Evolutionary conservation across 2,113 vertebrate genomes (phyloP).

Genomic region (Semicossyphus pulcher): DNA sequence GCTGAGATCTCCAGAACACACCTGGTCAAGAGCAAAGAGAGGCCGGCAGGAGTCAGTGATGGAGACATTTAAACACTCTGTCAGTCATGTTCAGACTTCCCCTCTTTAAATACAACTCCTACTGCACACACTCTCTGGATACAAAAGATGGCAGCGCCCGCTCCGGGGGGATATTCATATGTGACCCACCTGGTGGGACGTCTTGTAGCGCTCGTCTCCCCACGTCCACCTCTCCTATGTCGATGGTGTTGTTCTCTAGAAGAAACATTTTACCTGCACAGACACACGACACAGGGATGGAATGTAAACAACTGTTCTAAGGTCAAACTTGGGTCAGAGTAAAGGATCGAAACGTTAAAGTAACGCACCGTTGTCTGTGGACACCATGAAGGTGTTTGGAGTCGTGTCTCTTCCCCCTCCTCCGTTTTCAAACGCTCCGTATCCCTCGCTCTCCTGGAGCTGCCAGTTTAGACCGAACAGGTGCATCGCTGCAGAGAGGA

Average conservation of each 20-base stretch:
- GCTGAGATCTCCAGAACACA: constrained; percentile 97
- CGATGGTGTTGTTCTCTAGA: constrained; percentile 98
- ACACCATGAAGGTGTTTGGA: constrained; percentile 90
- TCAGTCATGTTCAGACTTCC: too few species aligned
- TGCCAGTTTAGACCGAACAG: constrained; percentile 99
- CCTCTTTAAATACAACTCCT: too few species aligned
- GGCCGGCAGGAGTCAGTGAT: too few species aligned
- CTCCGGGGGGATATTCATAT: background rate
- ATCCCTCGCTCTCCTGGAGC: constrained; percentile 94
- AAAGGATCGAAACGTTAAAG: background rate
- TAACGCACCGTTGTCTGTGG: constrained; percentile 91
- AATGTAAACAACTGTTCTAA: background rate
- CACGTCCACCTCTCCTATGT: constrained; percentile 97
- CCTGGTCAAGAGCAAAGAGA: constrained; percentile 68
- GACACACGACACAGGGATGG: background rate
- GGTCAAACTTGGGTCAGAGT: too few species aligned
- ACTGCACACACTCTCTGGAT: too few species aligned
- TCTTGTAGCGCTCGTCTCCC: constrained; percentile 92
- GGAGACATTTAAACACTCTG: too few species aligned
- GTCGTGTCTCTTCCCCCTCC: constrained; percentile 90
- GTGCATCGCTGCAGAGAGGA: constrained; percentile 90
- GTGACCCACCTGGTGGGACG: constrained; percentile 87
- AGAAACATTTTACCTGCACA: constrained; percentile 91
- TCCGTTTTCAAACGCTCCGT: constrained; percentile 95
- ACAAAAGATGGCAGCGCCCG: too few species aligned